A percentile compares a stretch with the other conserved stretches of the same genome.
phyloP scores from a whole-genome alignment of 92 coral and sea anemone species.

The Phenganax stokvisi region DNA sequence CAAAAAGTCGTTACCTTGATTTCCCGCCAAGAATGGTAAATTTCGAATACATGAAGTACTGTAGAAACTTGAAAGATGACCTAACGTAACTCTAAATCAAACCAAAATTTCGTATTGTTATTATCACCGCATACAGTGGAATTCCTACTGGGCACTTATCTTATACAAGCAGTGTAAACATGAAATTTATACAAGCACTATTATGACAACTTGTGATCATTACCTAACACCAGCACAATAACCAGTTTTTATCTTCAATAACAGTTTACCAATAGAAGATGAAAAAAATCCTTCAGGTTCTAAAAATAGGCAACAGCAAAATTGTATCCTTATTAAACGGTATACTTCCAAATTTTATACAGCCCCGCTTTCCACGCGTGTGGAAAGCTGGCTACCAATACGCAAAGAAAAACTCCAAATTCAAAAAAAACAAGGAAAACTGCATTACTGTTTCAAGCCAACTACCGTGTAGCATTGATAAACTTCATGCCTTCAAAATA shows the following conservation, averaged over 20 bases:
- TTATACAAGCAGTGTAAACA: background rate
- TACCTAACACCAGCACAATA: conserved; percentile 92
- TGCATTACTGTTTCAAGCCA: too few species aligned
- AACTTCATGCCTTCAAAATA: too few species aligned
- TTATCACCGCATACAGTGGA: background rate
- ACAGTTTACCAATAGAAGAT: conserved; percentile 84
- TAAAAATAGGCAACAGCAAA: conserved; percentile 21
- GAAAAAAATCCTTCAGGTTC: conserved; percentile 70
- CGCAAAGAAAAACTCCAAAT: too few species aligned
- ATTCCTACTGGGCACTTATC: background rate
- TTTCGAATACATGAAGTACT: conserved; percentile 86
- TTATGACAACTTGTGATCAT: background rate
- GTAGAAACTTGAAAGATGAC: conserved; percentile 71
- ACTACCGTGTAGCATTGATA: too few species aligned
- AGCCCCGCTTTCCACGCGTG: too few species aligned
- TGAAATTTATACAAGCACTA: background rate
- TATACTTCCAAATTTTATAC: background rate
- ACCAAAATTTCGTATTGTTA: background rate
- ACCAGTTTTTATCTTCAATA: conserved; percentile 71
- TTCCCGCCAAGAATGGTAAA: conserved; percentile 72
- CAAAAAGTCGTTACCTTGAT: conserved; percentile 19
- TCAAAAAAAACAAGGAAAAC: too few species aligned
- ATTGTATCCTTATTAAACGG: background rate
- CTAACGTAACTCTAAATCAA: conserved; percentile 73
- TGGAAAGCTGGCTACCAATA: too few species aligned